Conservation (phyloP, 1,140 invertebrate genomes). For the fruit fly (Drosophila melanogaster) region Release_6_plus_ISO1_MT NT_033777.3:8333001-8333500, state of each 20-base stretch:
- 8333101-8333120: slow-evolving; percentile 58
- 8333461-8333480: slow-evolving; percentile 83
- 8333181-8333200: slow-evolving; percentile 23
- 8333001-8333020: slow-evolving; percentile 15
- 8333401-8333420: slow-evolving; percentile 82
- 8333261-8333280: slow-evolving; percentile 45
- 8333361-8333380: slow-evolving; percentile 48
- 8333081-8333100: not conserved
- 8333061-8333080: too few relatives aligned
- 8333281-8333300: slow-evolving; percentile 75
- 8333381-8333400: slow-evolving; percentile 63
- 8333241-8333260: not conserved
- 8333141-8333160: slow-evolving; percentile 75
- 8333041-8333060: not conserved
- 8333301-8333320: slow-evolving; percentile 82
- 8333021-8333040: slow-evolving; percentile 25
- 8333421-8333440: slow-evolving; percentile 58
- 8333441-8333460: slow-evolving; percentile 45
- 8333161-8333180: slow-evolving; percentile 38
- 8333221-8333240: slow-evolving; percentile 5
- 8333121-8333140: slow-evolving; percentile 62
- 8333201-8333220: slow-evolving; percentile 50
- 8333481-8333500: slow-evolving; percentile 56
- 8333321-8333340: slow-evolving; percentile 80
- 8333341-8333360: slow-evolving; percentile 61